Evolutionary conservation across 1,140 invertebrate genomes (phyloP), one percentile per base, ranked within the genome.

Genomic region (Limonius californicus): DNA sequence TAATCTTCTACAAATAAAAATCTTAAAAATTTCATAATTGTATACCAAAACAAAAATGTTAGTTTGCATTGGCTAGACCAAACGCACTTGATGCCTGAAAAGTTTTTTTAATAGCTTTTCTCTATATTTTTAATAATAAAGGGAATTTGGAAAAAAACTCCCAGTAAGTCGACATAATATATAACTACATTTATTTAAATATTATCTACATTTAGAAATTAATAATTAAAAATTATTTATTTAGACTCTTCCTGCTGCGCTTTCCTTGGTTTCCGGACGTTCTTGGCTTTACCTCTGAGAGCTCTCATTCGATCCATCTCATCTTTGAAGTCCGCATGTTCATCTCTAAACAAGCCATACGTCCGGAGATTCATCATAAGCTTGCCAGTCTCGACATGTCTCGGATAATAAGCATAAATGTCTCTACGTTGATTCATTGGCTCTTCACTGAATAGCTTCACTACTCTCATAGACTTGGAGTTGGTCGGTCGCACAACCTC

Each of bases 281-380:
- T 80, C 8, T 85, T 81, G 12, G 79, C 81, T 72, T 96, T 97
- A 14, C 94, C 94, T 60, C 92, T 78, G 12, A 96, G 79, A 55
- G 80, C 85, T 65, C 88, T 80, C 59, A 91, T 78, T 61, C 91
- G 80, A 61, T 83, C 82, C 85, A 94, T 94, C 77, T 97, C 94
- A 42, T 97, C 94, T 64, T 87, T 89, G 70, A 96, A 97, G 80
- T 97, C 95, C 75, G 87, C 76, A 80, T 97, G 94, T 74, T 97
- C 94, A 78, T 97, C 92, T 69, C 94, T 79, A 73, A 83, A 95
- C 2, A 95, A 76, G 1, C 92, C 91, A 74, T 93, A 93, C 30
- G 84, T 76, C 11, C 91, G 75, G 14, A 94, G 76, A 62, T 85
- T 80, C 54, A 77, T 79, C 85, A 92, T 91, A 1, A 96, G 75